A percentile compares a stretch with the other conserved stretches of the same genome.
Conservation (phyloP, 1,140 invertebrate genomes). For the Batillaria attramentaria region DNA sequence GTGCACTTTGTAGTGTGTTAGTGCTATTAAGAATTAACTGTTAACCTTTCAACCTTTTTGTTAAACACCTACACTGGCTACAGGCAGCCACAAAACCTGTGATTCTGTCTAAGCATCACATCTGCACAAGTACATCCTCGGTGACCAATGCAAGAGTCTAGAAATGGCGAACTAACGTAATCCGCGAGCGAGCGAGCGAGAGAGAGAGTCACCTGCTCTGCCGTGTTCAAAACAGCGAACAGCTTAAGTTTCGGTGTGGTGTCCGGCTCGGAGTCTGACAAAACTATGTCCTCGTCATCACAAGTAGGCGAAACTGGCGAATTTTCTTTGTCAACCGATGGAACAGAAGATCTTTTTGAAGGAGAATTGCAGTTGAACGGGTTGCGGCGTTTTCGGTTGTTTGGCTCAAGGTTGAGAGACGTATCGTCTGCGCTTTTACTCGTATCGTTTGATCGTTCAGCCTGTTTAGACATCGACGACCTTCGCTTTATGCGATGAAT, state of each 20-base stretch:
- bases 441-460: background rate
- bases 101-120: no score
- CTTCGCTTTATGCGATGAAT: constrained; percentile 35
- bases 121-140: no score
- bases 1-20: no score
- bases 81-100: no score
- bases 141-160: no score
- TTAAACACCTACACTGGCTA: no score
- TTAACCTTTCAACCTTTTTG: no score
- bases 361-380: constrained; percentile 26
- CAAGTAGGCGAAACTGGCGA: background rate
- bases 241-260: constrained; percentile 16
- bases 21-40: no score
- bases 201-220: constrained; percentile 8
- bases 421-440: background rate
- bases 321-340: background rate
- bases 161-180: no score
- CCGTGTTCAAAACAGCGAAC: background rate
- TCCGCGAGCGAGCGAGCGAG: no score
- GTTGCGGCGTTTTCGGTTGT: constrained; percentile 24
- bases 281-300: background rate
- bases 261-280: background rate
- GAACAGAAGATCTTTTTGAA: background rate
- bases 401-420: background rate
- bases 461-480: constrained; percentile 1